Evolutionary conservation across 2,113 vertebrate species (phyloP), one percentile per base, ranked within the genome.

Genomic region (Ovis canadensis): DNA sequence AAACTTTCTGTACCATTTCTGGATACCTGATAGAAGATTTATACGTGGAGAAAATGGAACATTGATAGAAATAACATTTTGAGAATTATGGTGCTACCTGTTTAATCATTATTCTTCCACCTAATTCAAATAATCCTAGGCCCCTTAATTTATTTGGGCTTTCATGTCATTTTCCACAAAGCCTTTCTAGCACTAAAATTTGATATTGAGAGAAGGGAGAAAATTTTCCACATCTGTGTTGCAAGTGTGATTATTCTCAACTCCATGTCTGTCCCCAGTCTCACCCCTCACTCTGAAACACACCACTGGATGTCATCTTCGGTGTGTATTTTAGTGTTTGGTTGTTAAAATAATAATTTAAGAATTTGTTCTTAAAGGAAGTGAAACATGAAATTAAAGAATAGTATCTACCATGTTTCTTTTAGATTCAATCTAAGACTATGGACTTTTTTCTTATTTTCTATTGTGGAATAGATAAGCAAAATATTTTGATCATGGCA

Each of bases 291-390:
- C 23, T 36, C 40, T 31, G 1, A 52, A 91, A 88, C 52, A 71
- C 27, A 88, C 15, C n/a, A 29, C 50, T 55, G 5, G 7, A 15
- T 78, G 50, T 74, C 45, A 88, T 50, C 17, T 33, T 64, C 40
- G 1, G 40, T 88, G 7, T 81, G 50, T 90, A 94, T 85, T 95
- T 91, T 88, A 85, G 16, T 78, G 19, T 90, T 90, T 74, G 19
- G 2, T 92, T 96, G 95, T 29, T 95, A 93, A 91, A 83, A 94
- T 80, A 80, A 57, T 97, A 91, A 96, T 96, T 97, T 96, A 97
- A 83, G 43, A 81, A 27, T 88, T 54, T 91, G 71, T 97, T 97
- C 95, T 97, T 55, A 91, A 94, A 94, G 36, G 2, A 97, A 98
- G 33, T 85, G 84, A 64, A 62, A 87, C 94, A 64, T 62, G 29